Percentiles rank a stretch among this genome's conserved stretches.
These are phyloP conservation scores for Cyphomyrus discorhynchus DNA, from an alignment of 2,113 vertebrate genomes.

Conservation along the genomic window DNA sequence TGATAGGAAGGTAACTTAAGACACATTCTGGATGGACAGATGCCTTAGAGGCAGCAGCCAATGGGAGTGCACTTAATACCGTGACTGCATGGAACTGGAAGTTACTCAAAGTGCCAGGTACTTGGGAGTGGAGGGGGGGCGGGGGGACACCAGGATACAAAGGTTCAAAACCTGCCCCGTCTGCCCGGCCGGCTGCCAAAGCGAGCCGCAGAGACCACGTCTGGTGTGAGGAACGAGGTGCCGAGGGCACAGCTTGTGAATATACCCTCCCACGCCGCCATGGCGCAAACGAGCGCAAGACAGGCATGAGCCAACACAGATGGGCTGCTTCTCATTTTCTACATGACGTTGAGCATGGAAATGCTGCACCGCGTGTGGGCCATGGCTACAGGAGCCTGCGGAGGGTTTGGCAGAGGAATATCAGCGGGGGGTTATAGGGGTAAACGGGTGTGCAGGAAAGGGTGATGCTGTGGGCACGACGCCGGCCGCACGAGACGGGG, in stretches of 20 bases:
- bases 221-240: not conserved
- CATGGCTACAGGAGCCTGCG: not conserved
- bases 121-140: not conserved
- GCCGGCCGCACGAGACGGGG: not conserved
- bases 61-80: not conserved
- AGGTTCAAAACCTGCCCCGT: not conserved
- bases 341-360: not conserved
- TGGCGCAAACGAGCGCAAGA: not conserved
- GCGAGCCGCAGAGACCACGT: not conserved
- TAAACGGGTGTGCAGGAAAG: not conserved
- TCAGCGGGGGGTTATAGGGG: not conserved
- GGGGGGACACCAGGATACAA: not conserved
- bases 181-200: not conserved
- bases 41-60: not conserved
- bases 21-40: not conserved
- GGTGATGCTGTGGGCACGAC: not conserved
- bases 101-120: not conserved
- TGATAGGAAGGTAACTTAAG: not conserved
- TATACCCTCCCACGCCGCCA: not conserved
- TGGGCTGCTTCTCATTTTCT: not conserved
- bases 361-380: not conserved
- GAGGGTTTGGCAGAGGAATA: not conserved
- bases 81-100: not conserved
- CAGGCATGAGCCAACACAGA: not conserved
- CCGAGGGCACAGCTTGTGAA: not conserved